These are phyloP conservation scores for Amphipoea oculea DNA, from an alignment of 2,888 invertebrate genomes.

Conservation along the genomic window DNA sequence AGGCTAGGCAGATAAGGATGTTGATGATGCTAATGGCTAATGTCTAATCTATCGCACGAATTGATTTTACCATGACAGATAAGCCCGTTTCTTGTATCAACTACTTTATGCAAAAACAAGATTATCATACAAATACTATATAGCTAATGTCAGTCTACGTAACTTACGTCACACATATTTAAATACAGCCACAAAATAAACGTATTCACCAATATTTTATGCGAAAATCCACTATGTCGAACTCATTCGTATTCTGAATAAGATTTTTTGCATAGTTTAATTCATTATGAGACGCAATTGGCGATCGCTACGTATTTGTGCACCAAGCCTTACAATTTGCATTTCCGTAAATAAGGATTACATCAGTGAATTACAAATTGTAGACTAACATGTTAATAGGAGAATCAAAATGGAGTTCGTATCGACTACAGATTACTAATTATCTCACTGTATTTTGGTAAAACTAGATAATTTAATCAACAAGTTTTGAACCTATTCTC, in stretches of 20 bases:
- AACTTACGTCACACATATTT: neutral
- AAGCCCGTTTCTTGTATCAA: neutral
- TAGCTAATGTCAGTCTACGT: neutral
- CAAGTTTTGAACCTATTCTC: neutral
- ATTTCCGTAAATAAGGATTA: constrained; percentile 56
- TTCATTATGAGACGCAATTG: constrained; percentile 26
- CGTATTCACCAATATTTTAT: constrained; percentile 2
- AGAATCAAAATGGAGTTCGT: neutral
- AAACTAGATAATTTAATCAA: neutral
- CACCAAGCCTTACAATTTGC: constrained; percentile 48
- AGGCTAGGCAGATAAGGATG: too few relatives aligned
- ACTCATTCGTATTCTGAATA: constrained; percentile 30
- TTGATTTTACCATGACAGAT: too few relatives aligned
- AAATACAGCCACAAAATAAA: constrained; percentile 7
- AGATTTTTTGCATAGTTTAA: constrained; percentile 35
- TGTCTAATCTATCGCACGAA: too few relatives aligned
- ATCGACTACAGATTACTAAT: constrained; percentile 11
- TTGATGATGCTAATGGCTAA: too few relatives aligned
- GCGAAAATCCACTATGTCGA: neutral
- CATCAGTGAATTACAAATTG: constrained; percentile 46
- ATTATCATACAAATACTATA: neutral
- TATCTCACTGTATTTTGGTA: neutral
- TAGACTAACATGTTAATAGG: constrained; percentile 14
- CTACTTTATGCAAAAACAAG: neutral
- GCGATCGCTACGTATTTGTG: constrained; percentile 32